These are phyloP conservation scores for Chymomyza caudatula DNA, from an alignment of 2,888 invertebrate species.

Conservation along the genomic window DNA sequence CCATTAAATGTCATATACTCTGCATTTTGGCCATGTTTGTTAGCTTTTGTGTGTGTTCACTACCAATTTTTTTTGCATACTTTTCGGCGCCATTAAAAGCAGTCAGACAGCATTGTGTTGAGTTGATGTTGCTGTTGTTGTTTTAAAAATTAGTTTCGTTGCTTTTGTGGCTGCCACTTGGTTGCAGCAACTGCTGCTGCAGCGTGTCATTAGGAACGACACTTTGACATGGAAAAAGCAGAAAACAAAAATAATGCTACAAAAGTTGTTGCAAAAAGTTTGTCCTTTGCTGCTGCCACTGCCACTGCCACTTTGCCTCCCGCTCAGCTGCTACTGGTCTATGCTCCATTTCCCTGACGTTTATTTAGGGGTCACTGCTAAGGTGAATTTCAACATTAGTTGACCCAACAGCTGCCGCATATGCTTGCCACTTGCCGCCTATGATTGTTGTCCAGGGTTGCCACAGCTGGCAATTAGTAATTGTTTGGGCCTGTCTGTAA, in stretches of 20 bases:
- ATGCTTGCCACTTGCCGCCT: neutral
- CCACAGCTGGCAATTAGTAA: slow-evolving; percentile 48
- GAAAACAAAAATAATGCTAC: neutral
- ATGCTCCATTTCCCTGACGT: slow-evolving; percentile 20
- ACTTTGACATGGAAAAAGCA: slow-evolving; percentile 32
- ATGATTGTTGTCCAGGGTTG: slow-evolving; percentile 8
- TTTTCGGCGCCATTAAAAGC: slow-evolving; percentile 57
- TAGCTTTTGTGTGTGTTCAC: neutral
- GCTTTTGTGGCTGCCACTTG: slow-evolving; percentile 10
- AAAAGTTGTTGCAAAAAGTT: slow-evolving; percentile 35
- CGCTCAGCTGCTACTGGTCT: neutral
- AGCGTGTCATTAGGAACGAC: slow-evolving; percentile 54
- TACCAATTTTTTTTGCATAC: slow-evolving; percentile 45
- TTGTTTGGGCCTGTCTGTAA: slow-evolving; percentile 16
- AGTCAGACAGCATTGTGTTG: slow-evolving; percentile 25
- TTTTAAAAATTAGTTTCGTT: slow-evolving; percentile 46
- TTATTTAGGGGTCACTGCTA: slow-evolving; percentile 57
- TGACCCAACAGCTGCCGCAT: slow-evolving; percentile 13
- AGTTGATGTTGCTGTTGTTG: slow-evolving; percentile 32
- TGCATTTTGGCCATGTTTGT: slow-evolving; percentile 6
- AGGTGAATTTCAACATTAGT: slow-evolving; percentile 49
- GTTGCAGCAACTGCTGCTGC: slow-evolving; percentile 25
- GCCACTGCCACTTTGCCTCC: neutral
- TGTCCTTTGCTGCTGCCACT: slow-evolving; percentile 44
- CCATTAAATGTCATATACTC: slow-evolving; percentile 60